Evolutionary conservation across 2,797 vertebrate species (phyloP), one percentile per base, ranked within the genome.

Genomic region (Hypotaenidia philippensis): DNA sequence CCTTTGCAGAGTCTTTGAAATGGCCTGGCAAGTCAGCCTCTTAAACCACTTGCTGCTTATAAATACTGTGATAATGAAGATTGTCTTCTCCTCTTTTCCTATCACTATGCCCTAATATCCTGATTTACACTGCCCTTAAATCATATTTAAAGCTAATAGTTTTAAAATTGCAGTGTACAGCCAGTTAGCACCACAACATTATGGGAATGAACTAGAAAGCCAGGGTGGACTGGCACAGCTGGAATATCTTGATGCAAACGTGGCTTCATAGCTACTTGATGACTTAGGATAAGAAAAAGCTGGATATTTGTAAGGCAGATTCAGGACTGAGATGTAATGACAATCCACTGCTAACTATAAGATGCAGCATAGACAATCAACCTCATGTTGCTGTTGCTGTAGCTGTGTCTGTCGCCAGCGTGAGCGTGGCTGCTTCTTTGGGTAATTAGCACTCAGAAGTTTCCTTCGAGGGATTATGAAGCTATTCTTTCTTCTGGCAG

Each of bases 171-270:
- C 0, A 0, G 16, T 23, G 3, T 36, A 7, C 6, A 31, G 6
- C 14, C 22, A 83, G 0, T 27, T 59, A 66, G 13, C 31, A 60
- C 16, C 32, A 15, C 8, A 9, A 21, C 26, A 9, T 1, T 2
- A 31, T 17, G 36, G 19, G 25, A 29, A 56, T 81, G 26, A 9
- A 53, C 16, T 32, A 25, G 23, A 41, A 82, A 79, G 13, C 27
- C 6, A 1, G 0, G 2, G 9, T 31, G 31, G 19, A 36, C 13
- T 36, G 66, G 18, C 0, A 0, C 7, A 5, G 18, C 21, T 44
- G 50, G 34, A 70, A 27, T 61, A 26, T 47, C 19, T 32, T 8
- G 6, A 27, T 64, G 27, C 3, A 85, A 65, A 13, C 0, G 0
- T 29, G 60, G 29, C n/a, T 71, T 63, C 6, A 1, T 27, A 41